Evolutionary conservation across 2,797 vertebrate species (phyloP), one percentile per base, ranked within the genome.

Genomic region (Xiphorhynchus erythropygius): DNA sequence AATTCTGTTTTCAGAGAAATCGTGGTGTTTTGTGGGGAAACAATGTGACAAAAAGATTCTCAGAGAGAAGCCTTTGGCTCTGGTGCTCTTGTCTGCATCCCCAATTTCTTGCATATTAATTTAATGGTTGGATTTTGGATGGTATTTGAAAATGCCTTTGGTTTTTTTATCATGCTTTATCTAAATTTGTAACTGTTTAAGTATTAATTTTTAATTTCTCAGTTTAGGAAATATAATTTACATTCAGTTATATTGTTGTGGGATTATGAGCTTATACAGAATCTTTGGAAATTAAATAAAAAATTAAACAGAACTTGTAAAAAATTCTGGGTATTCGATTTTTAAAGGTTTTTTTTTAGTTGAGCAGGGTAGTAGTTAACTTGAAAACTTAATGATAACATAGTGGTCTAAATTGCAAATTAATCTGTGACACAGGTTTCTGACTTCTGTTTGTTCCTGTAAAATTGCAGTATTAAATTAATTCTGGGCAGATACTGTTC

Each of bases 391-490:
- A 93, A 71, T 87, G 78, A 84, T 95, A 55, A 47, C 17, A 14
- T 21, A 1, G 46, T 84, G 33, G 67, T 35, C 59, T 93, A 93
- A 94, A 95, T 93, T 95, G 49, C 82, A 96, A 91, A 96, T 94
- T 96, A 93, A 88, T 91, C 86, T 96, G 35, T 90, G 53, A 94
- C 69, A 90, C 52, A 87, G 85, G 37, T 96, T 97, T 96, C 33
- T 97, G 79, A 90, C 80, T 67, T 94, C 46, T 91, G 44, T 92
- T 95, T 97, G 79, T 80, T 97, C 79, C 90, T 91, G 65, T 95
- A 92, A 96, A 96, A 95, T 80, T 91, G 93, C 53, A 91, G 27
- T 64, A 87, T 87, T 84, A 84, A 96, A 84, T 96, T 64, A 95
- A 94, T 95, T 68, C 68, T 94, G 46, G 88, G 39, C 57, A 93